Evolutionary conservation across 2,888 invertebrate genomes (phyloP).

Genomic region (Toxonevra muliebris): DNA sequence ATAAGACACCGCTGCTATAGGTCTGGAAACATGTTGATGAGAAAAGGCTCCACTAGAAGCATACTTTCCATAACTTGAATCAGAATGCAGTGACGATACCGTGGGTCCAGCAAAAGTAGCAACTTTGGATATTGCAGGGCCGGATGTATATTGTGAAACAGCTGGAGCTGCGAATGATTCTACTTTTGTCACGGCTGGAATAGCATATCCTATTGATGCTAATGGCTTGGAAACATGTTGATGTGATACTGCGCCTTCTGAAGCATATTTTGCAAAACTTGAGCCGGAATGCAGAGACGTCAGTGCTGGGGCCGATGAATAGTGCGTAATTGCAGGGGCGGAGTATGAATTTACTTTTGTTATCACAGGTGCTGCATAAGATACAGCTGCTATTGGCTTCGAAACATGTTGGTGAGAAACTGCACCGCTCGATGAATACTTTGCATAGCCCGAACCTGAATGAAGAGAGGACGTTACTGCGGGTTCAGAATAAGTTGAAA

Average conservation of each 20-base stretch:
- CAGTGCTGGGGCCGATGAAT: conserved; percentile 46
- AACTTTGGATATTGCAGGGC: conserved; percentile 25
- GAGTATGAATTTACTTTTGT: not conserved
- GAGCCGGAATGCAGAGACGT: conserved; percentile 30
- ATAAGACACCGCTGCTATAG: conserved; percentile 36
- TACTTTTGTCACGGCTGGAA: conserved; percentile 24
- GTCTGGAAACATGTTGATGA: conserved; percentile 46
- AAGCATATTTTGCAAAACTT: conserved; percentile 40
- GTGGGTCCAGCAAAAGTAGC: conserved; percentile 18
- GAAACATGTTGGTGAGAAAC: conserved; percentile 49
- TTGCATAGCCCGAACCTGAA: conserved; percentile 39
- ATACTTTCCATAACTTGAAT: conserved; percentile 8
- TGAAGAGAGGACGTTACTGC: conserved; percentile 30
- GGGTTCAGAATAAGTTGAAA: conserved; percentile 46
- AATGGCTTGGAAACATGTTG: conserved; percentile 37
- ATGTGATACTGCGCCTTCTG: conserved; percentile 40
- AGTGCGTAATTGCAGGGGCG: conserved; percentile 52
- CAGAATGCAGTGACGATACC: conserved; percentile 46
- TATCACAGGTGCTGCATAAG: conserved; percentile 21
- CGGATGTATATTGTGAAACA: conserved; percentile 18
- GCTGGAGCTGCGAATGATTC: conserved; percentile 28
- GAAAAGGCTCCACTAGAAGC: conserved; percentile 16
- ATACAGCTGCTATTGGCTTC: conserved; percentile 36
- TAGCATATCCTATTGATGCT: conserved; percentile 1
- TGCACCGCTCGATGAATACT: conserved; percentile 35